Base-by-base conservation (phyloP, 2,797 vertebrate species). In the Acomys russatus region DNA sequence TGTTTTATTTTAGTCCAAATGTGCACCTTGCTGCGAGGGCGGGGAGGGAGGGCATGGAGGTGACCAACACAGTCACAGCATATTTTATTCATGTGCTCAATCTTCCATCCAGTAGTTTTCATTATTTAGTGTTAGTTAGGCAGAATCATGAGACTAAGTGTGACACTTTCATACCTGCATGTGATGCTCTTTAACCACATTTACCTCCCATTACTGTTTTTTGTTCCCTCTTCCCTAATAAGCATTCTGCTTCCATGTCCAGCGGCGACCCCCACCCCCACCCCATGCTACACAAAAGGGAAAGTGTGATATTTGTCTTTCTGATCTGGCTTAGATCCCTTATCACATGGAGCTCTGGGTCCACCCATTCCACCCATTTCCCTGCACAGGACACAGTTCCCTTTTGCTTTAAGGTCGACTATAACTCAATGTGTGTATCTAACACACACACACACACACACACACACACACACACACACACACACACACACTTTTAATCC, bases 51-150 rank as follows among this genome's bases (percentile, higher is more conserved):
- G 44, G 44, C 44, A 44, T 44, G n/a, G 44, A 61, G 20, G 28
- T 2, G n/a, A 12, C 23, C 20, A 25, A n/a, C 14, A 44, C 10
- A 59, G 17, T 6, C 35, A 0, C 28, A 10, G 59, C 1, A 70
- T 23, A 30, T 83, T 87, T 92, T 87, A 91, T 88, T 87, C 91
- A 80, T 90, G 28, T 8, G 54, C 8, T 15, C 9, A 22, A 33
- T 79, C 15, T 28, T 51, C 91, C 3, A 22, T 18, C 79, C 3
- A n/a, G 25, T 25, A 14, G 23, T 38, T 71, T 68, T 82, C 17
- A 10, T 88, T 91, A 23, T 6, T 68, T 9, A 15, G 35, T 44
- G 20, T 88, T 15, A 44, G 10, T 44, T 71, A 22, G 68, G 49
- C 78, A 20, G 35, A 70, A 28, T 70, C 68, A 56, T 33, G n/a